Evolutionary conservation across 2,113 vertebrate genomes (phyloP).

Genomic region (Callionymus lyra): DNA sequence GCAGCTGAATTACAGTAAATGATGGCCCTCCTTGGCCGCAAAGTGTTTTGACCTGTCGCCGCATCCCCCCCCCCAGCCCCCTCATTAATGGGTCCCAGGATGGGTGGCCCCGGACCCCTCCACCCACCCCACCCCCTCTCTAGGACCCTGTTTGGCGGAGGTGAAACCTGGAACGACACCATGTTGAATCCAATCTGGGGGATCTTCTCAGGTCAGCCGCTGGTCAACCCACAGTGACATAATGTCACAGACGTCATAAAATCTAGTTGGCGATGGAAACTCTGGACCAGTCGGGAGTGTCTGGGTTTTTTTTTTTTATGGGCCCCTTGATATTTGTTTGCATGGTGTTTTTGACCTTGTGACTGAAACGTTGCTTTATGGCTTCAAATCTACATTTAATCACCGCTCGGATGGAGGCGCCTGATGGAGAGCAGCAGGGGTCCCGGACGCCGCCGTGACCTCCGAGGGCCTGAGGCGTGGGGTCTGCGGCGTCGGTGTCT

Average conservation of each 20-base stretch:
- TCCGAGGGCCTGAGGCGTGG: conserved; percentile 72
- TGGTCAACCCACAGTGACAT: too few relatives aligned
- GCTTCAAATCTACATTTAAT: conserved; percentile 38
- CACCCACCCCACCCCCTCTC: conserved; percentile 51
- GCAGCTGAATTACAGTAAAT: conserved; percentile 81
- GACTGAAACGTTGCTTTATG: conserved; percentile 19
- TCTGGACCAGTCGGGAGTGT: too few relatives aligned
- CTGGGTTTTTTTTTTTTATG: conserved; percentile 12
- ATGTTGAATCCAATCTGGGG: too few relatives aligned
- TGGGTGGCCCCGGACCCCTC: conserved; percentile 64
- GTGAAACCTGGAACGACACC: too few relatives aligned
- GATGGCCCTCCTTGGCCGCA: conserved; percentile 75
- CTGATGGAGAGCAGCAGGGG: conserved; percentile 8
- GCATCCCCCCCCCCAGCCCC: conserved; percentile 44
- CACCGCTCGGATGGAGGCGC: conserved; percentile 9
- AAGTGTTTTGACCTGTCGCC: conserved; percentile 81
- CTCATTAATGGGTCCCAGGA: conserved; percentile 68
- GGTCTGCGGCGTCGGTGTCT: conserved; percentile 75
- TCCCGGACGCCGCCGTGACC: conserved; percentile 72
- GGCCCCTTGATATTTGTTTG: conserved; percentile 18
- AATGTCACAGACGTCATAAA: too few relatives aligned
- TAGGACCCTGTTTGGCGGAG: too few relatives aligned
- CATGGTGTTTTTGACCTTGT: conserved; percentile 20
- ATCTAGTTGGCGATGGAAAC: too few relatives aligned
- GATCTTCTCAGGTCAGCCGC: too few relatives aligned